phyloP scores from a whole-genome alignment of 1,140 invertebrate species.

The Cyclina sinensis region DNA sequence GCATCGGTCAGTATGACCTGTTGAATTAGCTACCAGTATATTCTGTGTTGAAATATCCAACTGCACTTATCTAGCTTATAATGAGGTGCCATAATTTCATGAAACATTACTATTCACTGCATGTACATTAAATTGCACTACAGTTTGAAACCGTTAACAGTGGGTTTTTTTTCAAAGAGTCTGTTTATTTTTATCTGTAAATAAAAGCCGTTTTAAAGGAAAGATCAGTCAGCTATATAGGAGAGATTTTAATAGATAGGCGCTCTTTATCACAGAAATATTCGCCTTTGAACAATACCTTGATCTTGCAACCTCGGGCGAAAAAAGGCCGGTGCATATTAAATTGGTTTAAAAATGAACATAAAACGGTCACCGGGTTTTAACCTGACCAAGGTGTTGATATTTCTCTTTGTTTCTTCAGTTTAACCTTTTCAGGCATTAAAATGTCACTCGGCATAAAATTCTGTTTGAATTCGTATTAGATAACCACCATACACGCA shows the following conservation, averaged over 20 bases:
- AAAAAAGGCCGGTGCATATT: background rate
- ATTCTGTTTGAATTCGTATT: constrained; percentile 17
- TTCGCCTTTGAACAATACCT: background rate
- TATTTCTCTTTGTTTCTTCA: constrained; percentile 4
- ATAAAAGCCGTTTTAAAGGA: constrained; percentile 6
- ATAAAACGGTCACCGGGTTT: background rate
- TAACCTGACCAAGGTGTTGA: background rate
- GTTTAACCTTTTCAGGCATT: background rate
- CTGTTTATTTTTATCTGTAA: background rate
- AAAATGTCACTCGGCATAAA: constrained; percentile 14
- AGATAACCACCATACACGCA: background rate
- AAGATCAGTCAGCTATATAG: background rate
- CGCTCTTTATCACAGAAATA: background rate
- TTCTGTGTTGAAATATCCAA: too few species aligned
- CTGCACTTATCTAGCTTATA: too few species aligned
- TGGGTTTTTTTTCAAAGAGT: background rate
- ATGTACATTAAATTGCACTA: too few species aligned
- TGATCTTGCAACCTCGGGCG: background rate
- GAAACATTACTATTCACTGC: too few species aligned
- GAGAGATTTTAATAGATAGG: background rate
- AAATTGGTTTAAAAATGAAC: background rate
- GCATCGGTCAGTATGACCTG: too few species aligned
- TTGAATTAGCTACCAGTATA: too few species aligned
- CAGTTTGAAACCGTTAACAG: too few species aligned
- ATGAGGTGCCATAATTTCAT: too few species aligned